A percentile compares a stretch with the other conserved stretches of the same genome.
Conservation (phyloP, 2,113 vertebrate species). For the Microcebus tavaratra region DNA sequence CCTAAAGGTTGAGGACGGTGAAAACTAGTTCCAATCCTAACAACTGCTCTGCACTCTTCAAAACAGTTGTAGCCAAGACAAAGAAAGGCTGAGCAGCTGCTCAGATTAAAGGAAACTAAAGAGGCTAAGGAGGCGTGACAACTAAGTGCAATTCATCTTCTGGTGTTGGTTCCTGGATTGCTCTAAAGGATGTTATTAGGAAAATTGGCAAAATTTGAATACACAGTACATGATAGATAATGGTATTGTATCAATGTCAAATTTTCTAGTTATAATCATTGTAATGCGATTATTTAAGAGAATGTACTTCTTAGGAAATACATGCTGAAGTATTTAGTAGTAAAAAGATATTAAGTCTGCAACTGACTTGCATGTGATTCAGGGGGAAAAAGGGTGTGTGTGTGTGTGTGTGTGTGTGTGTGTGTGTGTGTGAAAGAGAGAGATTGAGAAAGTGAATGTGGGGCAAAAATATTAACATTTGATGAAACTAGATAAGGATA, state of each 20-base stretch:
- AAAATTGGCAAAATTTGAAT: background rate
- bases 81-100: background rate
- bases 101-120: background rate
- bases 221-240: background rate
- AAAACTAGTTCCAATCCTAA: background rate
- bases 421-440: background rate
- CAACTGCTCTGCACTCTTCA: background rate
- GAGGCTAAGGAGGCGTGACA: background rate
- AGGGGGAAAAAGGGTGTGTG: too few relatives aligned
- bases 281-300: background rate
- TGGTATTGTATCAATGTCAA: background rate
- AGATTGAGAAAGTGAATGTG: background rate
- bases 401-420: background rate
- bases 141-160: background rate
- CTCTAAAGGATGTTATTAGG: background rate
- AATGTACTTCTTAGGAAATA: background rate
- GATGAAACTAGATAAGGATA: background rate
- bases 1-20: background rate
- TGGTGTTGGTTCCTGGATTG: background rate
- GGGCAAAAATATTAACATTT: background rate
- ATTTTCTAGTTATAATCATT: background rate
- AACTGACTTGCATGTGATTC: background rate
- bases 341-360: too few relatives aligned
- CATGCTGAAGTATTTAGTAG: background rate
- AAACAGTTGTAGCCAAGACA: background rate